Percentiles rank a stretch among this genome's conserved stretches.
Conservation (phyloP, 2,113 vertebrate genomes). For the Sardina pilchardus region DNA sequence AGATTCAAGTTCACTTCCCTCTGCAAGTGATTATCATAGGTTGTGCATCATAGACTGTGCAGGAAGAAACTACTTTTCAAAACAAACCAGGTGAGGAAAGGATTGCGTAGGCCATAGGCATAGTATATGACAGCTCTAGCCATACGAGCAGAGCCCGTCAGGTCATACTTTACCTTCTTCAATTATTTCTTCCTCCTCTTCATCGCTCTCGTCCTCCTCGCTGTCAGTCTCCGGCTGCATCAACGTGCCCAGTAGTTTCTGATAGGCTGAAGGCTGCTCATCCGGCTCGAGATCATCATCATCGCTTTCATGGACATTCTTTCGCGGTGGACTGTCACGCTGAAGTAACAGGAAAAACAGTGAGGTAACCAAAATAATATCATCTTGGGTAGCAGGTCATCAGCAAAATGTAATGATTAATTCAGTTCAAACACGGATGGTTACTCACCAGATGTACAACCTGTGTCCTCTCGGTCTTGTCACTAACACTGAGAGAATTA, state of each 20-base stretch:
- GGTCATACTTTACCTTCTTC: conserved; percentile 32
- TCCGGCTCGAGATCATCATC: conserved; percentile 72
- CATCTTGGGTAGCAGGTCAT: neutral
- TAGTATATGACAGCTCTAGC: no score
- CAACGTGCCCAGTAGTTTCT: conserved; percentile 87
- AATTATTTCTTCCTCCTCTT: conserved; percentile 68
- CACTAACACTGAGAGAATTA: conserved; percentile 73
- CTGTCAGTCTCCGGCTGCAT: conserved; percentile 63
- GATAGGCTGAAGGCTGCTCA: conserved; percentile 82
- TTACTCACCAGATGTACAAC: conserved; percentile 83
- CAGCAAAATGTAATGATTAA: neutral
- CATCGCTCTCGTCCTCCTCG: conserved; percentile 67
- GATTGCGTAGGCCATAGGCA: neutral
- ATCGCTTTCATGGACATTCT: conserved; percentile 66
- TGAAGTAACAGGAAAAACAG: conserved; percentile 44
- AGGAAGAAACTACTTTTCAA: neutral
- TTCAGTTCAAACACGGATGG: neutral
- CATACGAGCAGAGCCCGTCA: neutral
- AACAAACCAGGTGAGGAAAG: neutral
- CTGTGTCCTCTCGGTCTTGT: conserved; percentile 74
- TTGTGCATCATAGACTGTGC: neutral
- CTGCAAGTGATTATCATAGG: neutral
- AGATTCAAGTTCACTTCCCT: neutral
- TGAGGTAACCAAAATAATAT: neutral
- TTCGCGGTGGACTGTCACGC: conserved; percentile 77